Evolutionary conservation across 2,113 vertebrate species (phyloP).

Genomic region (Empidonax traillii): DNA sequence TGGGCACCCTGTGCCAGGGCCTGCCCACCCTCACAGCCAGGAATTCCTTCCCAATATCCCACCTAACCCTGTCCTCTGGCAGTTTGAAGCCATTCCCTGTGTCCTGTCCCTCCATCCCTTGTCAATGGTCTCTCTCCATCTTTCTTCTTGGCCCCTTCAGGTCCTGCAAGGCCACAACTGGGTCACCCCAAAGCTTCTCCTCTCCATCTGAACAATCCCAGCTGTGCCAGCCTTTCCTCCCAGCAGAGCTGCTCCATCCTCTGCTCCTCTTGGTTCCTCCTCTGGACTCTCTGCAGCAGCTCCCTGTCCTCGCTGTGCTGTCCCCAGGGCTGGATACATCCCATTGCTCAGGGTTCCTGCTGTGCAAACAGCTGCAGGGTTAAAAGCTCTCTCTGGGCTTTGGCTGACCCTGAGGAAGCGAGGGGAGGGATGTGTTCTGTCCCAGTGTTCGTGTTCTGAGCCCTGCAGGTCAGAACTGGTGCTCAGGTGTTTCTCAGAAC

Average conservation of each 20-base stretch:
- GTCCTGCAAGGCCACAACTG: fast-evolving
- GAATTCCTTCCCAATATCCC: not conserved
- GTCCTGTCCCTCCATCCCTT: fast-evolving
- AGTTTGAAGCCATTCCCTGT: fast-evolving
- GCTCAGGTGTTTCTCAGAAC: not conserved
- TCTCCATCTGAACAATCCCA: not conserved
- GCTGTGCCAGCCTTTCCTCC: not conserved
- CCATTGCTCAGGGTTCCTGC: not conserved
- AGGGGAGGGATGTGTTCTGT: not conserved
- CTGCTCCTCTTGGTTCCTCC: not conserved
- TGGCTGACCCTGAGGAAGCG: not conserved
- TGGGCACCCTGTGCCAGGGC: not conserved
- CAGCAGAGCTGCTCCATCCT: not conserved
- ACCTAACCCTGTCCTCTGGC: not conserved
- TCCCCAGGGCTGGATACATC: not conserved
- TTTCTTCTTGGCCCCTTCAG: fast-evolving
- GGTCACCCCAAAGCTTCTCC: not conserved
- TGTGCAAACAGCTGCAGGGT: not conserved
- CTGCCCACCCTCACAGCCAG: not conserved
- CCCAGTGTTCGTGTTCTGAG: not conserved
- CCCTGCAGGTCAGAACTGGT: not conserved
- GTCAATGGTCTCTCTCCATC: fast-evolving
- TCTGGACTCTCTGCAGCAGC: not conserved
- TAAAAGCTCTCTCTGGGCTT: not conserved
- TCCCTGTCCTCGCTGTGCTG: not conserved